Evolutionary conservation across 1,140 invertebrate species (phyloP).

Genomic region (Pseudomyrmex gracilis): DNA sequence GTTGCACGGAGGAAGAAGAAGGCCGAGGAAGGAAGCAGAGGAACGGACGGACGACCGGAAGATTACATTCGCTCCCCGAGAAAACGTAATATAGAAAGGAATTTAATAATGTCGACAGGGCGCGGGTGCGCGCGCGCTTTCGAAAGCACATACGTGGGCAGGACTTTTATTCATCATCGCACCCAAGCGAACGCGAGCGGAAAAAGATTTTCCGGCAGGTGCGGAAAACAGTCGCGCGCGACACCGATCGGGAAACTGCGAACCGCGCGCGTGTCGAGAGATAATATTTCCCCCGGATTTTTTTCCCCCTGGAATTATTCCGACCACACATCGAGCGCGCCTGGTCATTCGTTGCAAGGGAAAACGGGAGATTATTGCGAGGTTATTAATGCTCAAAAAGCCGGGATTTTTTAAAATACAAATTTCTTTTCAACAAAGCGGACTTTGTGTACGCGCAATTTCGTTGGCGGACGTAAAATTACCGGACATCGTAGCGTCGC

Average conservation of each 20-base stretch:
- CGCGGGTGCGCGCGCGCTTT: conserved; percentile 3
- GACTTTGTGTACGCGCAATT: conserved; percentile 21
- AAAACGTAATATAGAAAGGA: conserved; percentile 63
- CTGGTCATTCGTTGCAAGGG: conserved; percentile 16
- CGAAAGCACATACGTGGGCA: conserved; percentile 22
- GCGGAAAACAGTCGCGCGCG: conserved; percentile 31
- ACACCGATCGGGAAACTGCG: background rate
- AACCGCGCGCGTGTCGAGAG: conserved; percentile 24
- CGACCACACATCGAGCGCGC: background rate
- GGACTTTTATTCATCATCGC: conserved; percentile 57
- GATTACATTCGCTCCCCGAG: conserved; percentile 54
- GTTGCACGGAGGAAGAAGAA: background rate
- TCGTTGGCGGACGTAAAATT: conserved; percentile 25
- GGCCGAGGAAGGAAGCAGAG: too few species aligned
- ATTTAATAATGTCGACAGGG: conserved; percentile 67
- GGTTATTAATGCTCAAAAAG: background rate
- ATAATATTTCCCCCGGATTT: conserved; percentile 35
- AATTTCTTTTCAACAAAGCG: conserved; percentile 15
- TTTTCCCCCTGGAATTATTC: conserved; percentile 15
- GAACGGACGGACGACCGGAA: background rate
- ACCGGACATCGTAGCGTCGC: background rate
- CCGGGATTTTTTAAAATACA: background rate
- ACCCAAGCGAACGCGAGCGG: conserved; percentile 5
- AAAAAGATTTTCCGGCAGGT: conserved; percentile 34
- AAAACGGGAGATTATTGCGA: background rate